phyloP scores from a whole-genome alignment of 2,113 vertebrate species.

The Ornithorhynchus anatinus region DNA sequence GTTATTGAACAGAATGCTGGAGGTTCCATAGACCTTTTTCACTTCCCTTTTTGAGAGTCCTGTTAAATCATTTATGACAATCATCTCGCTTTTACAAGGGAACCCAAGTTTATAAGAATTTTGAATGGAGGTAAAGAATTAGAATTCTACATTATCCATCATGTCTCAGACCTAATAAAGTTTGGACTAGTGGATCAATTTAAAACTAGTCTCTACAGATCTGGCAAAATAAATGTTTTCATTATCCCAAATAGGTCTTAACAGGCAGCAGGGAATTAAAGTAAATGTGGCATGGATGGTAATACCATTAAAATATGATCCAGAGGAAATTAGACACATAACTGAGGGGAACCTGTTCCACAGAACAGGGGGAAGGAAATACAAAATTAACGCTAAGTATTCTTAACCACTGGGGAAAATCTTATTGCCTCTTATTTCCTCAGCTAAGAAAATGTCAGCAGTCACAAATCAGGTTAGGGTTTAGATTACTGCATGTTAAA shows the following conservation, averaged over 20 bases:
- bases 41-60: background rate
- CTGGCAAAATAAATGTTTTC: conserved; percentile 28
- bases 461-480: conserved; percentile 49
- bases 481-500: conserved; percentile 45
- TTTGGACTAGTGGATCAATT: conserved; percentile 29
- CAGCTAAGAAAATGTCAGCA: conserved; percentile 38
- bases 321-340: conserved; percentile 38
- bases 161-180: conserved; percentile 45
- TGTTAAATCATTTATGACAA: conserved; percentile 23
- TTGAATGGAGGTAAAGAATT: conserved; percentile 26
- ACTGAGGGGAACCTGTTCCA: conserved; percentile 13
- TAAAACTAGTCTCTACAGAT: conserved; percentile 29
- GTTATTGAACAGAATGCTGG: conserved; percentile 32
- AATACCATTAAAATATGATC: conserved; percentile 25
- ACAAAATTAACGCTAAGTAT: conserved; percentile 37
- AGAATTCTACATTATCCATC: conserved; percentile 24
- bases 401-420: background rate
- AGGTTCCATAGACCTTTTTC: background rate
- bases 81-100: conserved; percentile 23
- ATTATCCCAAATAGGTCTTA: conserved; percentile 17
- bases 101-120: background rate
- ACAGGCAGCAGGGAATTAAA: conserved; percentile 38
- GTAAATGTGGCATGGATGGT: conserved; percentile 33
- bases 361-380: background rate
- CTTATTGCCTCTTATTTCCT: conserved; percentile 31